Base-by-base conservation (phyloP, 2,797 vertebrate species). In the Mustela erminea region DNA sequence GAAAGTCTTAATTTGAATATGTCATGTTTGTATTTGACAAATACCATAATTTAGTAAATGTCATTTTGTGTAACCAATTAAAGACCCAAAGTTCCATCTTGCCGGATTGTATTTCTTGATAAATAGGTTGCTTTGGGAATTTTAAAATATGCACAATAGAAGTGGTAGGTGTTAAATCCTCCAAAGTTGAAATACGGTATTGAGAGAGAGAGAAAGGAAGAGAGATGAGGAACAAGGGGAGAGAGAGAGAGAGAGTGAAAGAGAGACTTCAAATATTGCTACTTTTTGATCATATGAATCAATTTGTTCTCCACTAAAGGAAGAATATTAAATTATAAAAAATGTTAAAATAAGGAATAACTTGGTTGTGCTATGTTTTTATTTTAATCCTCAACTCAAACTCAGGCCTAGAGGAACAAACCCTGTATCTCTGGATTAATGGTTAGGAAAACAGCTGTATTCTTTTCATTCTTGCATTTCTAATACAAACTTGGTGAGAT, bases 341-440 rank as follows among this genome's bases (percentile, higher is more conserved):
- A 96, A 43, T 75, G 21, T 72, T 80, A 64, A 64, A 32, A 27
- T 52, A 52, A 77, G 89, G n/a, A 41, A 46, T 70, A 75, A 35
- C 25, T 54, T 54, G 9, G 27, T 32, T 18, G 23, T 62, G 13
- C 17, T 66, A 54, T 38, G 46, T 49, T 87, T 68, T 68, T 95
- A 75, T 38, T 98, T 98, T 98, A 98, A 97, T 97, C 96, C 77
- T 97, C 68, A 97, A 90, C 97, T 98, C 97, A 98, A 98, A 98
- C 78, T 91, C 83, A 89, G 58, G 0, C 95, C 96, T 98, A 92
- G 91, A 96, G 89, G 95, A 97, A 95, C 49, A 96, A 98, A 96
- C 83, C 88, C 0, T 4, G 6, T 23, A 92, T 75, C 90, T 97
- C 96, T 95, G 78, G 87, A 95, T 92, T 97, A 95, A 88, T 32